phyloP scores from a whole-genome alignment of 2,113 vertebrate species.

The Rhizomys pruinosus region DNA sequence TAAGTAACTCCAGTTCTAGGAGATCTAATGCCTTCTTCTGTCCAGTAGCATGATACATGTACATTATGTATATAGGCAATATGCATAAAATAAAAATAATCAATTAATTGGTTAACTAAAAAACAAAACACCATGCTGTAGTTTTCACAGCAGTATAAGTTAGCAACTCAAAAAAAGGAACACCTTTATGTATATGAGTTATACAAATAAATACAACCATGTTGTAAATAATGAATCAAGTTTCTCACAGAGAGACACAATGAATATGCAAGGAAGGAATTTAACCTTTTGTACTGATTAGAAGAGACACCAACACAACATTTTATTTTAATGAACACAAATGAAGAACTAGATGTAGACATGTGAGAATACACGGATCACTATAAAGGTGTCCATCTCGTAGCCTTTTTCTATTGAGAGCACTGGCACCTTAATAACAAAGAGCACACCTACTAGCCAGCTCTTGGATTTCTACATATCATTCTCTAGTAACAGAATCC shows the following conservation, averaged over 20 bases:
- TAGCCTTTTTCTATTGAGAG: not conserved
- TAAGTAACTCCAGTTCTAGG: no score
- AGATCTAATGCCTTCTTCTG: no score
- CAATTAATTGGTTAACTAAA: no score
- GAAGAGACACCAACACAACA: not conserved
- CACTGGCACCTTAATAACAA: not conserved
- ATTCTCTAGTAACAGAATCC: not conserved
- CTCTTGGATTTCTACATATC: not conserved
- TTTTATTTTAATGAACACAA: slow-evolving; percentile 7
- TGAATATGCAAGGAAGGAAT: not conserved
- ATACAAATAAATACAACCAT: slow-evolving; percentile 16
- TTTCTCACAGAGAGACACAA: slow-evolving; percentile 12
- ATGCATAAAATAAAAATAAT: no score
- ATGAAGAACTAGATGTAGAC: not conserved
- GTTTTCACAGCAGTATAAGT: not conserved
- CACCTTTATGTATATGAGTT: not conserved
- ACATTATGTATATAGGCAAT: no score
- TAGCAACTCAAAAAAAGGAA: not conserved
- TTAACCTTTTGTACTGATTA: not conserved
- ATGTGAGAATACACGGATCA: not conserved
- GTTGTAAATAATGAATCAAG: not conserved
- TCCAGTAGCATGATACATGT: no score
- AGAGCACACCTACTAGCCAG: not conserved
- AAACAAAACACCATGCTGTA: not conserved
- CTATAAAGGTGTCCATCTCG: not conserved